A percentile compares a stretch with the other conserved stretches of the same genome.
phyloP scores from a whole-genome alignment of 2,888 invertebrate genomes.

The Reticulitermes lucifugus region DNA sequence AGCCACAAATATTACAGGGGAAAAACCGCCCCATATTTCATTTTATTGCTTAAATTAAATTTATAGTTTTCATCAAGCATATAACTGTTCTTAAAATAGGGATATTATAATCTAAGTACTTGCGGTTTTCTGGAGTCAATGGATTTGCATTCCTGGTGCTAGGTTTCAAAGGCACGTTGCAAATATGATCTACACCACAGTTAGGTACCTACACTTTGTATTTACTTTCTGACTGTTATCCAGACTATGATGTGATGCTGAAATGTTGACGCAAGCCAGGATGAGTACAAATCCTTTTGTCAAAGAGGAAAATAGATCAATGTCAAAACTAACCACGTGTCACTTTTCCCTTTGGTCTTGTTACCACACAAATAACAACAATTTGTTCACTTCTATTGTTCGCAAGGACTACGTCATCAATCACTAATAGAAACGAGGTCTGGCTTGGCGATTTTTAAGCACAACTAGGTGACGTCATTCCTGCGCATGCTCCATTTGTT shows the following conservation, averaged over 20 bases:
- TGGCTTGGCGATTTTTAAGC: neutral
- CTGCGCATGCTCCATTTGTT: neutral
- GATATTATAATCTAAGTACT: too few species aligned
- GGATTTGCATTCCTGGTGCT: too few species aligned
- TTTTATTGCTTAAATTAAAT: too few species aligned
- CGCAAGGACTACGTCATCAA: slow-evolving; percentile 8
- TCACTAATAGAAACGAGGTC: neutral
- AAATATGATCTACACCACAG: too few species aligned
- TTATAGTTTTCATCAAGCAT: too few species aligned
- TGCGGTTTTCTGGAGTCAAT: too few species aligned
- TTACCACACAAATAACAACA: neutral
- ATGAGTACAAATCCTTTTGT: neutral
- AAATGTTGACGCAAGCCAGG: neutral
- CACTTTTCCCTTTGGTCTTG: neutral
- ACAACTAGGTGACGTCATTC: neutral
- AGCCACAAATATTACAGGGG: too few species aligned
- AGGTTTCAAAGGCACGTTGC: too few species aligned
- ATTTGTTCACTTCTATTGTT: slow-evolving; percentile 11
- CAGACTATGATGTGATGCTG: neutral
- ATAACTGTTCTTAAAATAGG: too few species aligned
- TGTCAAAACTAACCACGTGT: slow-evolving; percentile 22
- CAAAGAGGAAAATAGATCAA: slow-evolving; percentile 7
- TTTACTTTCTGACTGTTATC: neutral
- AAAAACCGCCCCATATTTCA: too few species aligned
- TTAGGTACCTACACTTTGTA: neutral